phyloP scores from a whole-genome alignment of 2,888 invertebrate species.

The Drosophila parthenogenetica region DNA sequence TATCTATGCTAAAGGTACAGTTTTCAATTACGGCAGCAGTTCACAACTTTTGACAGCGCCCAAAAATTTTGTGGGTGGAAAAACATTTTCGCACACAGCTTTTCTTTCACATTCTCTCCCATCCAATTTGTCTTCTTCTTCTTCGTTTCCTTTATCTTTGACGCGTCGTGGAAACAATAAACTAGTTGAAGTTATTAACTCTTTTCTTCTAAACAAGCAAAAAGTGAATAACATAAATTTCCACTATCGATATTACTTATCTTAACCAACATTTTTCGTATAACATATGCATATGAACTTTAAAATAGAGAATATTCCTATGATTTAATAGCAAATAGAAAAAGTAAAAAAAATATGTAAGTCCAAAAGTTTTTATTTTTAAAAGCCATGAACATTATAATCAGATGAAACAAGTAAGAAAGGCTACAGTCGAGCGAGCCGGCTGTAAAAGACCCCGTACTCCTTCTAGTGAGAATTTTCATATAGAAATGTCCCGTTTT shows the following conservation, averaged over 20 bases:
- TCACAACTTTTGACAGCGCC: conserved; percentile 71
- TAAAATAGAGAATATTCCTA: too few species aligned
- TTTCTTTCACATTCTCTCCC: conserved; percentile 1
- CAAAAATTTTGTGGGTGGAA: conserved; percentile 36
- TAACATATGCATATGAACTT: background rate
- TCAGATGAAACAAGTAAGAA: too few species aligned
- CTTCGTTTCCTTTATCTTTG: background rate
- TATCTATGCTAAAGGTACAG: conserved; percentile 66
- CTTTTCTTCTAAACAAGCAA: background rate
- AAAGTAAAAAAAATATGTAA: too few species aligned
- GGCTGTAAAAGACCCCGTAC: too few species aligned
- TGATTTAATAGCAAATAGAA: too few species aligned
- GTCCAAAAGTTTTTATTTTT: too few species aligned
- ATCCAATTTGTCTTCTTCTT: conserved; percentile 11
- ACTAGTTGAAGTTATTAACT: background rate
- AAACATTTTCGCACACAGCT: conserved; percentile 30
- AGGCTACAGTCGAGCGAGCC: too few species aligned
- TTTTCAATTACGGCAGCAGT: conserved; percentile 74
- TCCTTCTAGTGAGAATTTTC: too few species aligned
- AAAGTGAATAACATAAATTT: background rate
- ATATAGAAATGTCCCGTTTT: too few species aligned
- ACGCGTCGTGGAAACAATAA: background rate
- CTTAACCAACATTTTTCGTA: background rate
- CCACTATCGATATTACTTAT: background rate
- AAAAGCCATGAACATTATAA: too few species aligned